Conservation (phyloP, 2,888 invertebrate species). For the Alsophila aescularia region DNA sequence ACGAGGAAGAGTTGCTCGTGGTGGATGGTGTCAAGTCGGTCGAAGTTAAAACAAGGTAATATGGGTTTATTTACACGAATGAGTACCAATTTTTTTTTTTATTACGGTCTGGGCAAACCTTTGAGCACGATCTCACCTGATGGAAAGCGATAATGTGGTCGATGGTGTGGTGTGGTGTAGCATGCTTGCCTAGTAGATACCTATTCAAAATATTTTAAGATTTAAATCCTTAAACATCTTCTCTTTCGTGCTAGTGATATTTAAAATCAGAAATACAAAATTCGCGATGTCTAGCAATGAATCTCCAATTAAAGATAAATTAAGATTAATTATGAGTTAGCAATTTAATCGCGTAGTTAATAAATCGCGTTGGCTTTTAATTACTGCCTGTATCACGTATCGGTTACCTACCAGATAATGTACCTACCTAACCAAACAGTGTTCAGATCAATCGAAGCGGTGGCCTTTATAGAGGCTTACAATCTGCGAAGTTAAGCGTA, state of each 20-base stretch:
- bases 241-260: too few species aligned
- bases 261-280: not conserved
- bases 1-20: slow-evolving; percentile 31
- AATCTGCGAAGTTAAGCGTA: slow-evolving; percentile 54
- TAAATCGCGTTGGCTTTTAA: slow-evolving; percentile 1
- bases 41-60: not conserved
- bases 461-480: slow-evolving; percentile 58
- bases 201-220: too few species aligned
- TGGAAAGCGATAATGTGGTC: too few species aligned
- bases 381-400: slow-evolving; percentile 6
- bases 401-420: slow-evolving; percentile 40
- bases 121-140: too few species aligned
- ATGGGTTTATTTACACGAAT: slow-evolving; percentile 1
- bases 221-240: too few species aligned
- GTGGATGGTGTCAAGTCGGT: slow-evolving; percentile 11
- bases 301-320: not conserved
- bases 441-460: slow-evolving; percentile 58
- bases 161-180: too few species aligned
- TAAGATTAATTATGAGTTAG: too few species aligned
- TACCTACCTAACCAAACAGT: slow-evolving; percentile 50
- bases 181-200: too few species aligned
- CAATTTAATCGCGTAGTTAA: not conserved
- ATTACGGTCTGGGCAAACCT: too few species aligned
- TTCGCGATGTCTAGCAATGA: not conserved
- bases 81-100: too few species aligned